Evolutionary conservation across 2,113 vertebrate genomes (phyloP).

Genomic region (Neotragus pygmaeus): DNA sequence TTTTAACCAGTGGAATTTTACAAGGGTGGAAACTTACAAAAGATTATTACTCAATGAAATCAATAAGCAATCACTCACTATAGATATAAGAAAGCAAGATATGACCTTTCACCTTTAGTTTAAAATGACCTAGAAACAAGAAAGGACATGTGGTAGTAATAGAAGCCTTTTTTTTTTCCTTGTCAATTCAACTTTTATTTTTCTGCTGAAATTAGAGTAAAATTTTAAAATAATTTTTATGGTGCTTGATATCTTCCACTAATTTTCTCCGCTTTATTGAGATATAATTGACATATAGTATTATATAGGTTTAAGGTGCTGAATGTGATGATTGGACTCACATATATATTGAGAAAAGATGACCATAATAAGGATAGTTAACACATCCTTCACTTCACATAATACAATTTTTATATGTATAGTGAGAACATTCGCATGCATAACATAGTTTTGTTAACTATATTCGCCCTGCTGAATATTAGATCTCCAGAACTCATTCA

Average conservation of each 20-base stretch:
- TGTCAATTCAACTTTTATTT: neutral
- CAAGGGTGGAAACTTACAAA: neutral
- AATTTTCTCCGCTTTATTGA: neutral
- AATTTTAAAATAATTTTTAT: neutral
- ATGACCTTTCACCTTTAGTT: neutral
- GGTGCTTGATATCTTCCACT: neutral
- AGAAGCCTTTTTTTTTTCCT: neutral
- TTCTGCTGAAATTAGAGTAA: neutral
- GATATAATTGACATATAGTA: neutral
- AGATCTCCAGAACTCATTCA: neutral
- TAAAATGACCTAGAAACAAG: neutral
- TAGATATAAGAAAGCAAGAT: neutral
- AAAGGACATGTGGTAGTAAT: neutral
- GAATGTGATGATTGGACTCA: neutral
- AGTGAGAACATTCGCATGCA: neutral
- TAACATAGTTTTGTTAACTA: neutral
- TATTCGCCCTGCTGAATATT: neutral
- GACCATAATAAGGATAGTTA: neutral
- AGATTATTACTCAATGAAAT: neutral
- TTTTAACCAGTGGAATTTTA: conserved; percentile 43
- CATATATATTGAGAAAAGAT: neutral
- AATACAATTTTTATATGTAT: neutral
- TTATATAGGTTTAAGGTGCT: neutral
- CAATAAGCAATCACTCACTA: neutral
- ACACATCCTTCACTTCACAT: neutral